Evolutionary conservation across 2,113 vertebrate species (phyloP).

Genomic region (Ctenomys sociabilis): DNA sequence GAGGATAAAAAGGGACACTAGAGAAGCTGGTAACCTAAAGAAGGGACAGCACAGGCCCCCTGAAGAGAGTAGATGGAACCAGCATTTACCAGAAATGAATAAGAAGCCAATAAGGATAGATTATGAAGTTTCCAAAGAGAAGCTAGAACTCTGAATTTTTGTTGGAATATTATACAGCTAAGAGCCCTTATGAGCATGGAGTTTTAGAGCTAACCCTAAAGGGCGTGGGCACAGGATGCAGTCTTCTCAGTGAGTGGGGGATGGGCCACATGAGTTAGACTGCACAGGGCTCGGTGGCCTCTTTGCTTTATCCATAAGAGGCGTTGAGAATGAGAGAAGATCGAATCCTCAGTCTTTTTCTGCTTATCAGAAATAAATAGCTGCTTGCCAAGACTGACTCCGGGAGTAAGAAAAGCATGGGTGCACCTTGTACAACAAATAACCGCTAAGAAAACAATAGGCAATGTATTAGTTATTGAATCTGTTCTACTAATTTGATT

Average conservation of each 20-base stretch:
- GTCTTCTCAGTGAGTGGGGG: not conserved
- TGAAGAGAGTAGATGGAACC: not conserved
- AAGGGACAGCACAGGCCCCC: not conserved
- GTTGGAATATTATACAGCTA: not conserved
- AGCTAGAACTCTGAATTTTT: not conserved
- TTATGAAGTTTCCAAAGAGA: not conserved
- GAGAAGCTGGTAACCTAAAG: not conserved
- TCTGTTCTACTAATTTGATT: too few relatives aligned
- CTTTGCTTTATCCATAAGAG: not conserved
- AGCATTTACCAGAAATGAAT: not conserved
- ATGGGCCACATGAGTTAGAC: not conserved
- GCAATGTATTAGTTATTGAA: too few relatives aligned
- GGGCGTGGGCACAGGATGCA: not conserved
- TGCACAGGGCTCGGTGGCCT: not conserved
- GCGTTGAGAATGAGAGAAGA: conserved; percentile 17
- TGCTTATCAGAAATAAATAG: not conserved
- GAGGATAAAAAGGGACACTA: not conserved
- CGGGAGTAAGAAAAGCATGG: too few relatives aligned
- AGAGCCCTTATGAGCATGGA: not conserved
- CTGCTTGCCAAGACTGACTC: not conserved
- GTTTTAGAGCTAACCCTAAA: not conserved
- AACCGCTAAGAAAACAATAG: too few relatives aligned
- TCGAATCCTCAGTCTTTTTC: conserved; percentile 28
- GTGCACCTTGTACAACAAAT: too few relatives aligned
- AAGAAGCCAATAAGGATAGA: not conserved